These are phyloP conservation scores for Epizoanthus fatuus DNA, from an alignment of 92 coral and sea anemone genomes.

Conservation along the genomic window DNA sequence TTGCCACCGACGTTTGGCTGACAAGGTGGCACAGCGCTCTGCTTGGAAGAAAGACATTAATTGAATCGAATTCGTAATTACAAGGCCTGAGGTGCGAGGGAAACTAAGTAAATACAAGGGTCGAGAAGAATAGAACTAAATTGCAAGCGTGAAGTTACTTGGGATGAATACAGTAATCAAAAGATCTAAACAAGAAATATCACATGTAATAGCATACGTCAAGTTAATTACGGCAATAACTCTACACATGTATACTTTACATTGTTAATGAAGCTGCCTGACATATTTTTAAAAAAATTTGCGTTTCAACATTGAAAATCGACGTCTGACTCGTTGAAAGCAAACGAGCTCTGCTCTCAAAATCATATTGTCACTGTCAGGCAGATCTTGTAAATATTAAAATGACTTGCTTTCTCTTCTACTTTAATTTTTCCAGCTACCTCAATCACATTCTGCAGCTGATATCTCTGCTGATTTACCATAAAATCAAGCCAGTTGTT, in stretches of 20 bases:
- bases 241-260: neutral
- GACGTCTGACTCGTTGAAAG: too few relatives aligned
- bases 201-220: neutral
- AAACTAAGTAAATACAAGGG: slow-evolving; percentile 31
- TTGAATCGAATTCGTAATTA: slow-evolving; percentile 22
- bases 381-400: too few relatives aligned
- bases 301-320: too few relatives aligned
- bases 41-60: slow-evolving; percentile 33
- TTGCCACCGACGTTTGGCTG: neutral
- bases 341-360: neutral
- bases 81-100: neutral
- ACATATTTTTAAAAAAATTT: too few relatives aligned
- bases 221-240: neutral
- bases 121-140: slow-evolving; percentile 30
- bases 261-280: neutral
- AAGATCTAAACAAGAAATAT: slow-evolving; percentile 6
- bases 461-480: slow-evolving; percentile 30
- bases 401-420: neutral
- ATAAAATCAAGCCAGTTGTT: slow-evolving; percentile 45
- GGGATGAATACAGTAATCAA: slow-evolving; percentile 16
- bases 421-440: neutral
- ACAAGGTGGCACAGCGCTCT: neutral
- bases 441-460: slow-evolving; percentile 21
- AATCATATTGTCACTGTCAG: too few relatives aligned
- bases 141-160: slow-evolving; percentile 55